phyloP scores from a whole-genome alignment of 2,888 invertebrate genomes.

The Chrysodeixis includens region DNA sequence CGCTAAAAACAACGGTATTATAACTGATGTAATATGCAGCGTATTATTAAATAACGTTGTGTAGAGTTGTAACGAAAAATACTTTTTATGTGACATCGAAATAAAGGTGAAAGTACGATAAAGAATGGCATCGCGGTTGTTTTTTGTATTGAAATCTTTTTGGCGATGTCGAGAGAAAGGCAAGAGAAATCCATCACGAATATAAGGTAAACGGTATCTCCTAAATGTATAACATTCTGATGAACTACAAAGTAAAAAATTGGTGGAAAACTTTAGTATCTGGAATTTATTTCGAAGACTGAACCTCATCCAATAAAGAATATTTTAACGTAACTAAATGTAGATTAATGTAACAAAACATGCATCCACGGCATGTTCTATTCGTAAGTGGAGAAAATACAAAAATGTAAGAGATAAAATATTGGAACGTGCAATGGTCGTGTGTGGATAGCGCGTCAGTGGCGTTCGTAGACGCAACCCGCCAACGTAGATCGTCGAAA shows the following conservation, averaged over 20 bases:
- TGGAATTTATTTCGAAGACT: too few relatives aligned
- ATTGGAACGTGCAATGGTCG: conserved; percentile 67
- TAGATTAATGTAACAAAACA: too few relatives aligned
- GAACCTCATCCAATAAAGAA: not conserved
- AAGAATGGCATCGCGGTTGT: conserved; percentile 42
- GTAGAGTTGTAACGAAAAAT: conserved; percentile 23
- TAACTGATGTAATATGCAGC: not conserved
- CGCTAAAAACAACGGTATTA: not conserved
- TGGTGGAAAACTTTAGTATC: not conserved
- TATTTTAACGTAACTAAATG: not conserved
- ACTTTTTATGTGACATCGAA: conserved; percentile 46
- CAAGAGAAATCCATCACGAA: conserved; percentile 52
- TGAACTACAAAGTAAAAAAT: not conserved
- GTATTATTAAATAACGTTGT: conserved; percentile 6
- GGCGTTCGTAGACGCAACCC: conserved; percentile 76
- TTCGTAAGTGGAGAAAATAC: conserved; percentile 32
- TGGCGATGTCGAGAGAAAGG: conserved; percentile 62
- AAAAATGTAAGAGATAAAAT: conserved; percentile 53
- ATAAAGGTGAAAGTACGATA: conserved; percentile 66
- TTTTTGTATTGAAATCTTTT: conserved; percentile 48
- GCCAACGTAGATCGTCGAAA: conserved; percentile 82
- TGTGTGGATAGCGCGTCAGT: conserved; percentile 70
- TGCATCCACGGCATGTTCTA: conserved; percentile 5
- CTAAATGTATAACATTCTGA: not conserved
- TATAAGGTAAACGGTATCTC: conserved; percentile 12